phyloP scores from a whole-genome alignment of 35 echinoderm and acorn worm genomes.

The Chiridota heheva region DNA sequence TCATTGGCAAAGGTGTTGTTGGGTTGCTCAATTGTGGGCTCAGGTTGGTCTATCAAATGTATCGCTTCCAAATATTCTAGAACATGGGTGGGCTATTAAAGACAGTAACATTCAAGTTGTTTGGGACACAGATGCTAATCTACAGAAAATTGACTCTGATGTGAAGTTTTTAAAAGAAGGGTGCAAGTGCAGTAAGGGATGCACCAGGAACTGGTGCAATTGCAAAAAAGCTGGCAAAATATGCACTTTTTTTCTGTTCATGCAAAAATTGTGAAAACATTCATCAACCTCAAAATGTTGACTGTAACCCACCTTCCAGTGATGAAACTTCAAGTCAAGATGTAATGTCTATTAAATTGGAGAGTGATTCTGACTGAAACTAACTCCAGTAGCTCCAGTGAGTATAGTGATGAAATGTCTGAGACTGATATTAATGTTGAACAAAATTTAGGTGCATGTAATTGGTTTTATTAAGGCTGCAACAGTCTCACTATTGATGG shows the following conservation, averaged over 20 bases:
- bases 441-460: too few relatives aligned
- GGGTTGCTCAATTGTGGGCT: constrained; percentile 4
- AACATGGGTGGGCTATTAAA: constrained; percentile 31
- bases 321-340: too few relatives aligned
- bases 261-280: constrained; percentile 29
- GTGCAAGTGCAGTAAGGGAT: constrained; percentile 38
- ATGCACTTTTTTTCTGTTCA: constrained; percentile 14
- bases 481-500: too few relatives aligned
- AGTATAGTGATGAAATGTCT: too few relatives aligned
- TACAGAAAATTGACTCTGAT: not conserved
- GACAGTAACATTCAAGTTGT: constrained; percentile 33
- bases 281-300: too few relatives aligned
- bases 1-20: constrained; percentile 36
- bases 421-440: too few relatives aligned
- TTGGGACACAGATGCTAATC: constrained; percentile 39
- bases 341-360: too few relatives aligned
- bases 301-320: too few relatives aligned
- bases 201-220: constrained; percentile 15
- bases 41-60: constrained; percentile 9
- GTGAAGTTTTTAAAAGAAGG: constrained; percentile 19
- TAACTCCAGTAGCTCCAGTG: too few relatives aligned
- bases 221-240: not conserved
- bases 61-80: not conserved
- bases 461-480: too few relatives aligned
- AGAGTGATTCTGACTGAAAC: too few relatives aligned